Conservation (phyloP, 2,888 invertebrate species). For the Caenorhabditis wallacei region DNA sequence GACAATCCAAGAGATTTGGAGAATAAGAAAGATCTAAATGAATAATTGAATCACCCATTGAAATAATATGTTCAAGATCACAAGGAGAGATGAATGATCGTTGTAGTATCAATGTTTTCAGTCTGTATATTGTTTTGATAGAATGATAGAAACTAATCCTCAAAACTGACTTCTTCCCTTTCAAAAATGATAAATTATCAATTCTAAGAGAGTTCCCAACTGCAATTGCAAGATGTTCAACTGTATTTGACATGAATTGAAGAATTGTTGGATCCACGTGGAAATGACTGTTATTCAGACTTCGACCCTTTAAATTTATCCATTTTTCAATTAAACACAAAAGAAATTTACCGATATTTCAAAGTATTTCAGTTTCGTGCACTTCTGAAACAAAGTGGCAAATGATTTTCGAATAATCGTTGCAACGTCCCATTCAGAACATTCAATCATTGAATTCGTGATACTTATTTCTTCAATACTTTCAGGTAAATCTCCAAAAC, state of each 20-base stretch:
- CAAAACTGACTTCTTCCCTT: slow-evolving; percentile 38
- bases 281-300: slow-evolving; percentile 50
- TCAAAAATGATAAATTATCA: slow-evolving; percentile 54
- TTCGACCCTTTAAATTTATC: slow-evolving; percentile 35
- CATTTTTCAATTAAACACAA: neutral
- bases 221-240: slow-evolving; percentile 59
- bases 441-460: slow-evolving; percentile 56
- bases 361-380: slow-evolving; percentile 35
- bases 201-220: slow-evolving; percentile 56
- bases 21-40: slow-evolving; percentile 62
- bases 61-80: slow-evolving; percentile 40
- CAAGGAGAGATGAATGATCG: slow-evolving; percentile 57
- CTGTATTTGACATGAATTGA: slow-evolving; percentile 37
- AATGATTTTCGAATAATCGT: slow-evolving; percentile 54
- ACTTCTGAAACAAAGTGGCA: slow-evolving; percentile 47
- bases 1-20: slow-evolving; percentile 45
- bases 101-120: slow-evolving; percentile 52
- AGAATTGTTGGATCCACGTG: slow-evolving; percentile 57
- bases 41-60: slow-evolving; percentile 45
- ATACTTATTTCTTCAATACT: slow-evolving; percentile 56
- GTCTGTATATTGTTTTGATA: slow-evolving; percentile 5
- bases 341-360: slow-evolving; percentile 46
- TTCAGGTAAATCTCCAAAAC: slow-evolving; percentile 56
- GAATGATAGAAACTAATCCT: neutral
- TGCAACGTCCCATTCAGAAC: slow-evolving; percentile 60